Evolutionary conservation across 2,888 invertebrate genomes (phyloP), one percentile per base, ranked within the genome.

Genomic region (Cheiracanthium punctorium): DNA sequence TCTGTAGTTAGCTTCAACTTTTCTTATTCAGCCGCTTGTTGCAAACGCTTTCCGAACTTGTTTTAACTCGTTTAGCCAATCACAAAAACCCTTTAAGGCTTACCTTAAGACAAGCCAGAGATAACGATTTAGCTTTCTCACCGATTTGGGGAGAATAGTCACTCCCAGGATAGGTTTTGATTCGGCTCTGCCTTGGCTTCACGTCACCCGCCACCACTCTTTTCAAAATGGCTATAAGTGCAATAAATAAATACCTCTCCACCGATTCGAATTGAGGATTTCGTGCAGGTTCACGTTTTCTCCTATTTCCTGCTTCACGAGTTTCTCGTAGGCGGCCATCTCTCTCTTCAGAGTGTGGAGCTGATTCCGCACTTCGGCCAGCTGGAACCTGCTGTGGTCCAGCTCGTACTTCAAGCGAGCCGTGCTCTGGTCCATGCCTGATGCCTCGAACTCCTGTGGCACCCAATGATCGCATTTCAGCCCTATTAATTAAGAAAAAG

Each of bases 231-330:
- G n/a, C n/a, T n/a, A n/a, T n/a, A n/a, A n/a, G n/a, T n/a, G n/a
- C n/a, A n/a, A n/a, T n/a, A n/a, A n/a, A n/a, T n/a, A n/a, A 7
- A 37, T 24, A 71, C 71, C 82, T 82, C 58, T 82, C 82, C 82
- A 82, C 0, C 33, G 24, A 5, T 58, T 58, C 0, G 69, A 52
- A 4, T 29, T 52, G 14, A 82, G 48, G n/a, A 82, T 14, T 7
- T 70, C 41, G 20, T 82, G 75, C 12, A 82, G 64, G 28, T 75
- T 70, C 14, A 75, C 48, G 17, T 43, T 20, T 0, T 67, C 58
- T 0, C 75, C 75, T 0, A 82, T 32, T 28, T 82, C 82, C 8
- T 82, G 82, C 5, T 48, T 32, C 0, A 82, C 32, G 0, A 75
- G 30, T 43, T 32, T 75, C 24, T 65, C 48, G 52, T 82, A 82